Percentiles rank a stretch among this genome's conserved stretches.
phyloP scores from a whole-genome alignment of 2,888 invertebrate genomes.

The Sycophila texana region DNA sequence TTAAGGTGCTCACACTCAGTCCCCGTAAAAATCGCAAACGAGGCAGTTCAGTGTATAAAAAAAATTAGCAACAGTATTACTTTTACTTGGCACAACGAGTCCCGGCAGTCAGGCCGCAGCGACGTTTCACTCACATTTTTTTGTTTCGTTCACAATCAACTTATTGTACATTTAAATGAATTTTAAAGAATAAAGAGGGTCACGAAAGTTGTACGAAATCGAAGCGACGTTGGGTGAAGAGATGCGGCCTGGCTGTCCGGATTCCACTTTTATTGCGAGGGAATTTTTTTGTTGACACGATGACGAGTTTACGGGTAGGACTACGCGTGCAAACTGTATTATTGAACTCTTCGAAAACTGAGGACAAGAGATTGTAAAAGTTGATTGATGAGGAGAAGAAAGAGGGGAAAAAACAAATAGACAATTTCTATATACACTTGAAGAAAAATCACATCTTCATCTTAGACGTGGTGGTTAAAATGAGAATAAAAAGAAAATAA shows the following conservation, averaged over 20 bases:
- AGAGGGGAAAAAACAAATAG: constrained; percentile 18
- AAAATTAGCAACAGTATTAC: constrained; percentile 56
- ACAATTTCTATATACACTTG: constrained; percentile 47
- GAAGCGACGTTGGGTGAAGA: not conserved
- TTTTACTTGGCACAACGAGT: constrained; percentile 56
- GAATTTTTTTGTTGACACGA: constrained; percentile 53
- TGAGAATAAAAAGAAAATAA: constrained; percentile 13
- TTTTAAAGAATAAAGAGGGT: not conserved
- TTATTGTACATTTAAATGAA: constrained; percentile 48
- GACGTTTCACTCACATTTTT: constrained; percentile 30
- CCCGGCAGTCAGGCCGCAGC: constrained; percentile 29
- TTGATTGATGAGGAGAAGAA: constrained; percentile 4
- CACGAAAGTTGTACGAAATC: constrained; percentile 40
- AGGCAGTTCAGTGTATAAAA: constrained; percentile 27
- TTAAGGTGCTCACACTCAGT: constrained; percentile 34
- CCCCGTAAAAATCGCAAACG: constrained; percentile 21
- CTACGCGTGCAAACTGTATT: constrained; percentile 44
- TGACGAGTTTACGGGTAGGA: constrained; percentile 52
- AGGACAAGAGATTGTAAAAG: constrained; percentile 44
- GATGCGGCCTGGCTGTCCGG: constrained; percentile 39
- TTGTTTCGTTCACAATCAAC: constrained; percentile 42
- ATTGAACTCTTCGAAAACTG: constrained; percentile 45
- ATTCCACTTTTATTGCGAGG: constrained; percentile 42
- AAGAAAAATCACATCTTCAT: constrained; percentile 43
- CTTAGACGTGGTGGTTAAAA: constrained; percentile 47